Conservation (phyloP, 2,113 vertebrate species). For the Pandion haliaetus region DNA sequence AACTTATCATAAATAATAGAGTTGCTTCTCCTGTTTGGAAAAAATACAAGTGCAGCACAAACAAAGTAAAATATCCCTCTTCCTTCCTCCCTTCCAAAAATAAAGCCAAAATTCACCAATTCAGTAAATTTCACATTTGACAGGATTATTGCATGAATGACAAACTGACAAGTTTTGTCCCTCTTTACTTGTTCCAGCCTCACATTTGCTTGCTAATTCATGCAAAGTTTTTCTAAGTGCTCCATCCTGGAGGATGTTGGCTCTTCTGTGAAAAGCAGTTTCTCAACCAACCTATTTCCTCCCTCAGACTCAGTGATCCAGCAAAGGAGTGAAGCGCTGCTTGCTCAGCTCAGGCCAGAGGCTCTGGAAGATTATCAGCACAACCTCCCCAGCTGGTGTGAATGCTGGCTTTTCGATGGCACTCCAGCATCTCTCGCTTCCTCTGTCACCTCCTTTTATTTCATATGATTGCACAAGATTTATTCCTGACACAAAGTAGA, state of each 20-base stretch:
- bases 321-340: background rate
- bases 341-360: background rate
- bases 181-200: slow-evolving; percentile 38
- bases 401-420: background rate
- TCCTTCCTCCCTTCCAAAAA: background rate
- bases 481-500: background rate
- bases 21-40: background rate
- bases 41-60: background rate
- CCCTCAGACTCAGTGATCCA: background rate
- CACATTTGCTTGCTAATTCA: slow-evolving; percentile 60
- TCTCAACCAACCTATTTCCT: slow-evolving; percentile 23
- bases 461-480: background rate
- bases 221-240: slow-evolving; percentile 47
- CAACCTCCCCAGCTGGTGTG: background rate
- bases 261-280: slow-evolving; percentile 6
- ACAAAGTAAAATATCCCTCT: background rate
- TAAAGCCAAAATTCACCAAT: slow-evolving; percentile 24
- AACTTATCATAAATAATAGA: background rate
- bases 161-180: slow-evolving; percentile 40
- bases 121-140: background rate
- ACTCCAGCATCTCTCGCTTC: background rate
- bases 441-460: background rate
- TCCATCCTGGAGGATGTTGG: slow-evolving; percentile 5
- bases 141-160: slow-evolving; percentile 15
- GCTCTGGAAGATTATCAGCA: background rate